A percentile compares a stretch with the other conserved stretches of the same genome.
Conservation (phyloP, 2,888 invertebrate species). For the Teleogryllus oceanicus region DNA sequence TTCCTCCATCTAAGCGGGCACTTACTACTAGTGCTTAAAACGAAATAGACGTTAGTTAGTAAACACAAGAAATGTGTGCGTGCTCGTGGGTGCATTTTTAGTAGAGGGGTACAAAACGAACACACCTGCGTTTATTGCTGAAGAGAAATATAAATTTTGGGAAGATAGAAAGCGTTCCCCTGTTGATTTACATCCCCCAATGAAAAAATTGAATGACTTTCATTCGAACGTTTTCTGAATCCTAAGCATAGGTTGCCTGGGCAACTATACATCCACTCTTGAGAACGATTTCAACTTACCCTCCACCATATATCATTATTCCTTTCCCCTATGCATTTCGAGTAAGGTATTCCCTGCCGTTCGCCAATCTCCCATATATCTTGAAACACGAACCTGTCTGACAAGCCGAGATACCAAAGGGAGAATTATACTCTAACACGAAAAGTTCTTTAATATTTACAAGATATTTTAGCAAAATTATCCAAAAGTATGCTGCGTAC, state of each 20-base stretch:
- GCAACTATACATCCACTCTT: not conserved
- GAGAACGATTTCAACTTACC: not conserved
- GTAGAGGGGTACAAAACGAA: too few relatives aligned
- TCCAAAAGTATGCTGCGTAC: not conserved
- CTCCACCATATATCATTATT: conserved; percentile 2
- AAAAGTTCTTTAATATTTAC: not conserved
- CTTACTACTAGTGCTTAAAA: too few relatives aligned
- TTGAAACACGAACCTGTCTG: not conserved
- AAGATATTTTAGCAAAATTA: not conserved
- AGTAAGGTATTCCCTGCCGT: not conserved
- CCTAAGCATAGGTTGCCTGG: not conserved
- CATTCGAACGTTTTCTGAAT: not conserved
- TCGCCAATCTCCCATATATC: not conserved
- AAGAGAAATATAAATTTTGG: too few relatives aligned
- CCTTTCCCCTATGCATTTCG: not conserved
- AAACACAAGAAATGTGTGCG: too few relatives aligned
- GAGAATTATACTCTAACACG: not conserved
- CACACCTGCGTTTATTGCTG: too few relatives aligned
- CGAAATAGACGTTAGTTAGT: too few relatives aligned
- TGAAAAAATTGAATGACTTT: not conserved
- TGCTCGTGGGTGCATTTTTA: too few relatives aligned
- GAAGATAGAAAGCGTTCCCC: too few relatives aligned
- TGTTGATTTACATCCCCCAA: not conserved
- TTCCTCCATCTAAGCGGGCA: too few relatives aligned
- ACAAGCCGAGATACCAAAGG: not conserved